Conservation (phyloP, 1,140 invertebrate genomes). For the Ephestia elutella region DNA sequence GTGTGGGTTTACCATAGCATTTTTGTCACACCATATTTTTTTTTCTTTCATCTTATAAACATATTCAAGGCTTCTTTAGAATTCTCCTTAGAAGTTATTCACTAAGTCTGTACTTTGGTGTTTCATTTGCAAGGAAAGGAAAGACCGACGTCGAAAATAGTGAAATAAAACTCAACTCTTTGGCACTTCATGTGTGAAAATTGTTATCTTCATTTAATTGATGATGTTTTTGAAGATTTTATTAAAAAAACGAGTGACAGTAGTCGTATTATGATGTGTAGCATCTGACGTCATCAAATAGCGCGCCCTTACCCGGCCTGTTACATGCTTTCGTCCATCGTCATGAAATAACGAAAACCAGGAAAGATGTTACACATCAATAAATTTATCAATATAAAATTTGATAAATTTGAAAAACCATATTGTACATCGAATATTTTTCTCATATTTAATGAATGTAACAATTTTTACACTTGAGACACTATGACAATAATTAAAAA, state of each 20-base stretch:
- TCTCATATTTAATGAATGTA: slow-evolving; percentile 7
- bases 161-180: slow-evolving; percentile 38
- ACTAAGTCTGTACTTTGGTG: slow-evolving; percentile 53
- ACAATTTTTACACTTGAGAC: slow-evolving; percentile 21
- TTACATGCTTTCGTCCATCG: no score
- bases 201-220: slow-evolving; percentile 31
- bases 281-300: no score
- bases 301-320: no score
- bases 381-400: neutral
- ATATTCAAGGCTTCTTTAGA: slow-evolving; percentile 51
- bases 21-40: neutral
- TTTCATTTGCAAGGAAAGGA: slow-evolving; percentile 44
- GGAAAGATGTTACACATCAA: no score
- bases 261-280: no score
- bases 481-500: slow-evolving; percentile 18
- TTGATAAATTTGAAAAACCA: neutral
- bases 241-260: no score
- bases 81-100: slow-evolving; percentile 51
- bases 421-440: neutral
- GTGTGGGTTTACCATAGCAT: no score
- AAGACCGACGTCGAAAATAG: slow-evolving; percentile 37
- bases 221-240: neutral
- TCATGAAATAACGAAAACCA: no score
- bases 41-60: neutral
- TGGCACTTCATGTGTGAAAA: slow-evolving; percentile 48